Evolutionary conservation across 1,140 invertebrate species (phyloP).

Genomic region (Zophobas atratus): DNA sequence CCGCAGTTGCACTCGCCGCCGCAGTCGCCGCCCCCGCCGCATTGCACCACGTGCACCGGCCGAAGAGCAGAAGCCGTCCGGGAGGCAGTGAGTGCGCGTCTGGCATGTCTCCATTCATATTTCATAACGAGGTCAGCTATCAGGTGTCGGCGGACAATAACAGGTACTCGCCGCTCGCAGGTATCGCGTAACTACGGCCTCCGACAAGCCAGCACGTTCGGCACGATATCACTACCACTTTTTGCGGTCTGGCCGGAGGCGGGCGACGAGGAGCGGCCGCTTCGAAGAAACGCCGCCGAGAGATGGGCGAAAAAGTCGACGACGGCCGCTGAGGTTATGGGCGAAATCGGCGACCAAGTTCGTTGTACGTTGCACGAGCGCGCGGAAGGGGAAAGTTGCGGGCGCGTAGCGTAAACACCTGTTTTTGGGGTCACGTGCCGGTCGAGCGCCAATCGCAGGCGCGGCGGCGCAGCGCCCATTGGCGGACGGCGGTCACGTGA

Average conservation of each 20-base stretch:
- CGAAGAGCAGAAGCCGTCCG: slow-evolving; percentile 20
- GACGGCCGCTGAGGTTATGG: slow-evolving; percentile 23
- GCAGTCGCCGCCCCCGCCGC: slow-evolving; percentile 56
- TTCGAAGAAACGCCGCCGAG: slow-evolving; percentile 26
- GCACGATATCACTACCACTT: slow-evolving; percentile 31
- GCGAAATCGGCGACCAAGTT: too few species aligned
- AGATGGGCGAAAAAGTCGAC: slow-evolving; percentile 28
- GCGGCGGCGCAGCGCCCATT: too few species aligned
- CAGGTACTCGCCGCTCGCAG: slow-evolving; percentile 51
- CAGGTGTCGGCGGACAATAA: slow-evolving; percentile 57
- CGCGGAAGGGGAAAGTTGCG: too few species aligned
- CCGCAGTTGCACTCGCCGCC: slow-evolving; percentile 53
- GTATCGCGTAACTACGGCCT: slow-evolving; percentile 36
- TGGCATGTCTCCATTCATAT: slow-evolving; percentile 59
- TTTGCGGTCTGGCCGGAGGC: slow-evolving; percentile 31
- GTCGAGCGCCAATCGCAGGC: too few species aligned
- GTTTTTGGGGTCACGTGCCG: too few species aligned
- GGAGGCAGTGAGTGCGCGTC: slow-evolving; percentile 45
- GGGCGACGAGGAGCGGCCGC: slow-evolving; percentile 41
- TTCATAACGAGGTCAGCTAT: slow-evolving; percentile 62
- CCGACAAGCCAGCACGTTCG: slow-evolving; percentile 39
- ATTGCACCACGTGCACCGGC: slow-evolving; percentile 57
- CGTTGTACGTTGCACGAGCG: too few species aligned
- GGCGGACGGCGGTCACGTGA: too few species aligned
- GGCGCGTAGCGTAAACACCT: too few species aligned